Evolutionary conservation across 2,888 invertebrate genomes (phyloP).

Genomic region (Protodeltote pygarga): DNA sequence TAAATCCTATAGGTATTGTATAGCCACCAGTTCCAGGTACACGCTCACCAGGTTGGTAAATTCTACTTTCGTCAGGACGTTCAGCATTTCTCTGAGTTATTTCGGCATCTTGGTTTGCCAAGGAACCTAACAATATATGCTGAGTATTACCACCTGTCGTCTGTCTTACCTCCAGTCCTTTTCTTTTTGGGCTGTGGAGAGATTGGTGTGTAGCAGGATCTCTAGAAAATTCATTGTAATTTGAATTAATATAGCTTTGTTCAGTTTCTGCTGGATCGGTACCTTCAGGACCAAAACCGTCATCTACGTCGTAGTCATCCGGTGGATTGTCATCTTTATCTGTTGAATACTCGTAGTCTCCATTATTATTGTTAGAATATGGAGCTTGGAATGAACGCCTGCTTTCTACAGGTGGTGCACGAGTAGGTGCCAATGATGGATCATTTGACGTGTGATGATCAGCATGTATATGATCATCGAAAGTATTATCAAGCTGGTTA

Average conservation of each 20-base stretch:
- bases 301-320: conserved; percentile 80
- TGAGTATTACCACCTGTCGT: conserved; percentile 87
- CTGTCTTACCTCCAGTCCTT: conserved; percentile 78
- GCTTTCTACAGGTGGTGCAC: conserved; percentile 61
- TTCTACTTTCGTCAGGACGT: conserved; percentile 83
- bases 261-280: conserved; percentile 80
- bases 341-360: conserved; percentile 71
- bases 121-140: conserved; percentile 87
- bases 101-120: conserved; percentile 87
- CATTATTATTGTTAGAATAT: conserved; percentile 61
- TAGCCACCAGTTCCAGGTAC: conserved; percentile 90
- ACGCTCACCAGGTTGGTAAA: conserved; percentile 89
- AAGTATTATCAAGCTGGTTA: conserved; percentile 56
- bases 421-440: conserved; percentile 47
- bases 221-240: conserved; percentile 87
- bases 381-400: conserved; percentile 72
- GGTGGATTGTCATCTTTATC: conserved; percentile 71
- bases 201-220: conserved; percentile 70
- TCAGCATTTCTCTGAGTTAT: conserved; percentile 87
- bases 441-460: conserved; percentile 70
- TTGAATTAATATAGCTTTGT: conserved; percentile 85
- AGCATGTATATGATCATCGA: conserved; percentile 67
- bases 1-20: conserved; percentile 89
- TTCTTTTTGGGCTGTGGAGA: conserved; percentile 65
- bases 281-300: conserved; percentile 70